Evolutionary conservation across 2,113 vertebrate species (phyloP).

Genomic region (Gracilinanus agilis): DNA sequence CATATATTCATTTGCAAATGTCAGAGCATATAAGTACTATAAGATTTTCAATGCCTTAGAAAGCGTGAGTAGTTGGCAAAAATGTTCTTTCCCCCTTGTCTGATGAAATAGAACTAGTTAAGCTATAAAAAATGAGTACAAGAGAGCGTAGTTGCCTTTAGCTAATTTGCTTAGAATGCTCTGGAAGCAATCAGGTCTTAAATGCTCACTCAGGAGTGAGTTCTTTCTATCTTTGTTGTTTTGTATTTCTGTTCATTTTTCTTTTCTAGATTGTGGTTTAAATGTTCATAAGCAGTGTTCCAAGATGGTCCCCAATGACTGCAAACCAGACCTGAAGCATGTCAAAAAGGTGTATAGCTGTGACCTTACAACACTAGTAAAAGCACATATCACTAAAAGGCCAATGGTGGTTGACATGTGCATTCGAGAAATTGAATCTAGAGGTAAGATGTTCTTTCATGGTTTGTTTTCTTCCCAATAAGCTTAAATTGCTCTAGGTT

Average conservation of each 20-base stretch:
- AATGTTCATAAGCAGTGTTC: constrained; percentile 99
- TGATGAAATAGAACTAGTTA: background rate
- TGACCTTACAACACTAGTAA: constrained; percentile 98
- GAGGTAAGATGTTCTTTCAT: constrained; percentile 89
- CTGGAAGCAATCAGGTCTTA: background rate
- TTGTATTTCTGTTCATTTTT: background rate
- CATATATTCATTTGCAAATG: background rate
- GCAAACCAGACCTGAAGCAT: constrained; percentile 95
- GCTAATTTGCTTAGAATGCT: constrained; percentile 44
- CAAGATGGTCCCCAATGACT: constrained; percentile 97
- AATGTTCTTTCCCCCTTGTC: background rate
- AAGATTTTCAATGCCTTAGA: background rate
- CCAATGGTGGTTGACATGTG: constrained; percentile 99
- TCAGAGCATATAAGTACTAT: background rate
- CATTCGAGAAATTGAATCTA: constrained; percentile 96
- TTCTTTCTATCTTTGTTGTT: constrained; percentile 57
- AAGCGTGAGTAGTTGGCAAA: background rate
- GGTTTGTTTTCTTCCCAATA: constrained; percentile 43
- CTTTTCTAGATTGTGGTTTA: constrained; percentile 93
- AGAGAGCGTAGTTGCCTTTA: constrained; percentile 19
- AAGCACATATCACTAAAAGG: constrained; percentile 95
- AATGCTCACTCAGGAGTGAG: constrained; percentile 29
- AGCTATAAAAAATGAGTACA: constrained; percentile 29
- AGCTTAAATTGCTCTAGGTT: constrained; percentile 58
- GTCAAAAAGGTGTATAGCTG: constrained; percentile 96